Evolutionary conservation across 2,113 vertebrate genomes (phyloP), one percentile per base, ranked within the genome.

Genomic region (Albula goreensis): DNA sequence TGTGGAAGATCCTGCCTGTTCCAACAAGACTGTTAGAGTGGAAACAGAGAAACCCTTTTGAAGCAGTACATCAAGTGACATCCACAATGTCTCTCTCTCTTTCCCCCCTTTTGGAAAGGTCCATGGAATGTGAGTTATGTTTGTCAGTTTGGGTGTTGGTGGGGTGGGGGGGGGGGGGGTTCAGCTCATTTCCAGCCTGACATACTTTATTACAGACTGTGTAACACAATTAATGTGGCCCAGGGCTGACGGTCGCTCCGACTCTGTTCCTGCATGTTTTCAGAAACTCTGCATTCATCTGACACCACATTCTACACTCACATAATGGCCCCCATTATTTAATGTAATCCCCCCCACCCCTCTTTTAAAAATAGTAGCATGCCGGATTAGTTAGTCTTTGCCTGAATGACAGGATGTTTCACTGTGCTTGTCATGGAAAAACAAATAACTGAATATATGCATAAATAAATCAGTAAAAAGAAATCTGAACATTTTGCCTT

Each of bases 111-210:
- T 70, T 70, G 70, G 70, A 74, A 74, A 74, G 31, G 4, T 10
- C n/a, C 70, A 74, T 19, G 25, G 83, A 77, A 84, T 84, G 83
- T 13, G 50, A 77, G 22, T 52, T 19, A 9, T n/a, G 66, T 77
- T 74, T 66, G 70, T 25, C n/a, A 74, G 31, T 56, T 7, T 56
- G 53, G 53, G 53, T 56, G 53, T 56, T 7, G 6, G 53, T 56
- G 53, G 6, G 53, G 9, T 52, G 51, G 50, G 5, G 66, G 8
- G 22, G 12, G 4, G 25, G 66, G 50, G 6, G 83, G 50, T 8
- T 0, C 19, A 5, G 22, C 17, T 19, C 19, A 50, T 31, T 25
- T 1, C 50, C 83, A 13, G 60, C 63, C n/a, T 15, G 50, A 63
- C 4, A 10, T 13, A 22, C 63, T 50, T 11, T 19, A 41, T 22